Percentiles rank a stretch among this genome's conserved stretches.
Conservation (phyloP, 2,797 vertebrate genomes). For the Microcaecilia unicolor region DNA sequence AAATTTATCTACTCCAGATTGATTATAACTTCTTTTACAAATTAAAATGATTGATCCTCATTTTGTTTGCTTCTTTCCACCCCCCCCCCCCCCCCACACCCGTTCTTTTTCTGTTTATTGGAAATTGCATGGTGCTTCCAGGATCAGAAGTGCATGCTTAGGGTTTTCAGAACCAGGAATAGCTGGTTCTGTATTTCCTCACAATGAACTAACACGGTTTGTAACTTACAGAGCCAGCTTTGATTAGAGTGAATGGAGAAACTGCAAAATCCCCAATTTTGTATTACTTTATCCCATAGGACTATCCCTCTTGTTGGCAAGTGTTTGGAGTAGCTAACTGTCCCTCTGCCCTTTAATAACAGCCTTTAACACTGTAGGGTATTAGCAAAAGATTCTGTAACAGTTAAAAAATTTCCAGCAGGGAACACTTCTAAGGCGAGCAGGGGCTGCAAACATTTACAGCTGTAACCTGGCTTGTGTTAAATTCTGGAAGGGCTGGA, state of each 20-base stretch:
- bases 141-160: too few species aligned
- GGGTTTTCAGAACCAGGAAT: too few species aligned
- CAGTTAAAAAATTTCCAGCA: constrained; percentile 56
- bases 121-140: too few species aligned
- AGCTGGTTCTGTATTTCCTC: too few species aligned
- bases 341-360: constrained; percentile 54
- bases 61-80: too few species aligned
- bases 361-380: constrained; percentile 56
- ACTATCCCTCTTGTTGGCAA: constrained; percentile 59
- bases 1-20: too few species aligned
- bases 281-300: too few species aligned
- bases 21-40: too few species aligned
- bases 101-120: too few species aligned
- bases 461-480: constrained; percentile 74
- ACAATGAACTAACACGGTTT: constrained; percentile 40
- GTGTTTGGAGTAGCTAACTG: constrained; percentile 54
- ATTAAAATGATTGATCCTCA: too few species aligned
- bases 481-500: constrained; percentile 69
- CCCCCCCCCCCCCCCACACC: too few species aligned
- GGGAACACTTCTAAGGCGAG: constrained; percentile 56
- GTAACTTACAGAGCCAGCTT: constrained; percentile 43
- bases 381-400: constrained; percentile 64
- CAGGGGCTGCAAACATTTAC: constrained; percentile 51
- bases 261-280: constrained; percentile 35
- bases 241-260: constrained; percentile 44